Percentiles rank a stretch among this genome's conserved stretches.
Evolutionary conservation across 1,140 invertebrate species (phyloP).

Genomic region (Acromyrmex echinatior): DNA sequence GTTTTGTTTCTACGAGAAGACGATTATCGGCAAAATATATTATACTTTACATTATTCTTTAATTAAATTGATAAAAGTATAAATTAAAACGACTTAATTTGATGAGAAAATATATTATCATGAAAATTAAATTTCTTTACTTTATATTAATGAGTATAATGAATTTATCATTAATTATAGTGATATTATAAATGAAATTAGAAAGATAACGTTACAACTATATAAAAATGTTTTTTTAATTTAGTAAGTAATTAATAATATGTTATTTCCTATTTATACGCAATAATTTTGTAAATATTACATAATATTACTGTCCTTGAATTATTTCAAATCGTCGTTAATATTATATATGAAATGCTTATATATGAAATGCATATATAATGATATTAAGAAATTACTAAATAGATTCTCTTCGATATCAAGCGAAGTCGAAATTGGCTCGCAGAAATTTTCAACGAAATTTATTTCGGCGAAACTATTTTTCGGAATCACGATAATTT

Average conservation of each 20-base stretch:
- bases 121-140: neutral
- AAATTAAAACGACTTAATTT: neutral
- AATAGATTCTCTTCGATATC: neutral
- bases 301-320: neutral
- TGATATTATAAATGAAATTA: neutral
- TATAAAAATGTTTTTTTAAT: neutral
- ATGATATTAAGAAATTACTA: neutral
- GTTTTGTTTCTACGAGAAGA: neutral
- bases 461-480: constrained; percentile 7
- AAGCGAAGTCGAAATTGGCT: neutral
- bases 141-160: neutral
- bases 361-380: neutral
- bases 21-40: neutral
- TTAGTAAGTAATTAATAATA: neutral
- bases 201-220: neutral
- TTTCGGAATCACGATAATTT: constrained; percentile 19
- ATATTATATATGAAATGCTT: neutral
- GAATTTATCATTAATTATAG: neutral
- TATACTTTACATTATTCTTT: neutral
- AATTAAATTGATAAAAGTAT: constrained; percentile 15
- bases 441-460: neutral
- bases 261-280: neutral
- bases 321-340: neutral
- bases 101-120: neutral
- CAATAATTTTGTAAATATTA: neutral